Evolutionary conservation across 2,888 invertebrate species (phyloP).

Genomic region (Pollenia amentaria): DNA sequence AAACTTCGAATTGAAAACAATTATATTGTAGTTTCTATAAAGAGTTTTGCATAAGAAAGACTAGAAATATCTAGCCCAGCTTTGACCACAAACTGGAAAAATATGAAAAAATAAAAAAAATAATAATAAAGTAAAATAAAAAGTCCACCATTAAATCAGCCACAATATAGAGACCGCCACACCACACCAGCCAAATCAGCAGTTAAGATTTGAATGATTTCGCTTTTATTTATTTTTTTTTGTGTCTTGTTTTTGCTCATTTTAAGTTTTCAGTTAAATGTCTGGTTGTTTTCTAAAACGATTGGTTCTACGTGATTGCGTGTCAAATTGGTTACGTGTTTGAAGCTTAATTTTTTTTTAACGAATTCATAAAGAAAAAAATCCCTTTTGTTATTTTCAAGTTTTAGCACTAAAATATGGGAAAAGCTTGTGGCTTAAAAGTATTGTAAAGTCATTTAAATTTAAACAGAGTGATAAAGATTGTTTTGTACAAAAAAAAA

Average conservation of each 20-base stretch:
- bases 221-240: background rate
- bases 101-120: background rate
- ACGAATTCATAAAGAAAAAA: background rate
- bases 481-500: background rate
- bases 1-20: slow-evolving; percentile 3
- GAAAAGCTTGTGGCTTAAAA: slow-evolving; percentile 45
- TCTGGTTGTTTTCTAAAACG: slow-evolving; percentile 72
- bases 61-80: slow-evolving; percentile 11
- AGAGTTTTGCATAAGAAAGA: slow-evolving; percentile 32
- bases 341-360: slow-evolving; percentile 50
- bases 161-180: slow-evolving; percentile 36
- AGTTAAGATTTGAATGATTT: slow-evolving; percentile 58
- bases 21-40: background rate
- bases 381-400: slow-evolving; percentile 42
- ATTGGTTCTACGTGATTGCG: slow-evolving; percentile 78
- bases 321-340: slow-evolving; percentile 77
- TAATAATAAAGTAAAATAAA: slow-evolving; percentile 37
- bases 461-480: slow-evolving; percentile 14
- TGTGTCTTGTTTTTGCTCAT: background rate
- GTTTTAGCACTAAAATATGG: slow-evolving; percentile 19
- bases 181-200: slow-evolving; percentile 37
- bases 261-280: slow-evolving; percentile 39
- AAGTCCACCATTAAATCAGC: slow-evolving; percentile 50
- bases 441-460: slow-evolving; percentile 45
- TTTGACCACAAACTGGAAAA: slow-evolving; percentile 22